phyloP scores from a whole-genome alignment of 2,888 invertebrate genomes.

The Uropetala carovei region DNA sequence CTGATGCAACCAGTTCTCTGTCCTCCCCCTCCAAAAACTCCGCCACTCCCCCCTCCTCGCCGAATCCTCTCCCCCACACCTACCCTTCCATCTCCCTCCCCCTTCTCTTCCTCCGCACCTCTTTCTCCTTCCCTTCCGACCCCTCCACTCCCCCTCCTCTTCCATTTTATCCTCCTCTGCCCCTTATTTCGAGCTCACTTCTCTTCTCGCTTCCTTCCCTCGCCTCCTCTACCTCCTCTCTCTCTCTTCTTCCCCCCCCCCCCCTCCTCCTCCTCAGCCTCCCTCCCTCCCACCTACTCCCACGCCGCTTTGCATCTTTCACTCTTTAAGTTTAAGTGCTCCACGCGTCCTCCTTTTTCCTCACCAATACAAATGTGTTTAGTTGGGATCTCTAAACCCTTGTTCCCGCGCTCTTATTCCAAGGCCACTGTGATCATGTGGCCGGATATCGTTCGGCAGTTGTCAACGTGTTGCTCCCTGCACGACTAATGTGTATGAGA shows the following conservation, averaged over 20 bases:
- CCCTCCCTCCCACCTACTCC: background rate
- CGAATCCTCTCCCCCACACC: background rate
- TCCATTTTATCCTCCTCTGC: background rate
- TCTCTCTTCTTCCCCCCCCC: background rate
- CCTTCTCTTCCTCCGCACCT: background rate
- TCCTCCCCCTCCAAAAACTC: background rate
- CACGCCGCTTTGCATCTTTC: background rate
- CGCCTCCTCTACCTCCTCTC: background rate
- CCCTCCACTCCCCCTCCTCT: background rate
- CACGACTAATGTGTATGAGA: background rate
- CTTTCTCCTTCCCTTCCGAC: background rate
- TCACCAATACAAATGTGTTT: background rate
- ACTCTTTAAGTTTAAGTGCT: background rate
- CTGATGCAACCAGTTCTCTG: slow-evolving; percentile 19
- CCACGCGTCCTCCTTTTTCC: background rate
- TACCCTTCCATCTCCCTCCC: background rate
- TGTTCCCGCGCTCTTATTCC: background rate
- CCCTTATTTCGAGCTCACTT: background rate
- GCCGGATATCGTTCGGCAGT: background rate
- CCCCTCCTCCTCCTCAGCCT: background rate
- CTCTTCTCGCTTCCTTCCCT: background rate
- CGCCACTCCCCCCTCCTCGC: background rate
- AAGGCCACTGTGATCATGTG: background rate
- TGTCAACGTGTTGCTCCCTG: background rate
- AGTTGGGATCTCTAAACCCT: background rate